Evolutionary conservation across 2,113 vertebrate species (phyloP).

Genomic region (Panthera leo): DNA sequence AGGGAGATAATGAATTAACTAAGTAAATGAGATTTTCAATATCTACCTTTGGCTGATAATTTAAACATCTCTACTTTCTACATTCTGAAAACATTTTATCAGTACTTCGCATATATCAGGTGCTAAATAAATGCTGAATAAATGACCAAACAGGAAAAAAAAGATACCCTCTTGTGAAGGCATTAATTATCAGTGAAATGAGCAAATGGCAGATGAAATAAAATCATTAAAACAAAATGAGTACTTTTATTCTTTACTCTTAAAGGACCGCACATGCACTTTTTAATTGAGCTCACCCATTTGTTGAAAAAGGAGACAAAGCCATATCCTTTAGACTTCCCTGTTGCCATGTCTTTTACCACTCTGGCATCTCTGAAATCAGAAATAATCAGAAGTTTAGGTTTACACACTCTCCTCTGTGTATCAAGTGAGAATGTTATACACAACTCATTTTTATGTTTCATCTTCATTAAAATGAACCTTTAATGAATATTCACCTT

Average conservation of each 20-base stretch:
- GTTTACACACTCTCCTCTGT: constrained; percentile 49
- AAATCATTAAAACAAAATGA: constrained; percentile 19
- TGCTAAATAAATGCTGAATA: constrained; percentile 26
- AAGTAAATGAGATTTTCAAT: not conserved
- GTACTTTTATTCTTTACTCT: not conserved
- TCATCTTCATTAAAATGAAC: constrained; percentile 78
- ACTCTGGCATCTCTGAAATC: constrained; percentile 94
- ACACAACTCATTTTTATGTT: constrained; percentile 76
- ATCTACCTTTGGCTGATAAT: not conserved
- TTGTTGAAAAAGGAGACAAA: constrained; percentile 99
- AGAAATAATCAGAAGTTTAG: constrained; percentile 79
- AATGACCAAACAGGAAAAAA: not conserved
- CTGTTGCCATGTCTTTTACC: constrained; percentile 99
- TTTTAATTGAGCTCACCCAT: constrained; percentile 89
- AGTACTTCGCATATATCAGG: not conserved
- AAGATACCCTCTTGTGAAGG: not conserved
- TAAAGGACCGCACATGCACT: constrained; percentile 2
- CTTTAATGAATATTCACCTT: constrained; percentile 74
- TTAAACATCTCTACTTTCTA: constrained; percentile 25
- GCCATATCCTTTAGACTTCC: constrained; percentile 99
- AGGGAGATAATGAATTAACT: constrained; percentile 28
- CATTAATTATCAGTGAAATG: constrained; percentile 13
- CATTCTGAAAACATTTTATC: constrained; percentile 39
- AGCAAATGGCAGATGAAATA: not conserved
- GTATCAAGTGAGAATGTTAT: constrained; percentile 68